Conservation (phyloP, 2,888 invertebrate species). For the Carterocephalus palaemon region DNA sequence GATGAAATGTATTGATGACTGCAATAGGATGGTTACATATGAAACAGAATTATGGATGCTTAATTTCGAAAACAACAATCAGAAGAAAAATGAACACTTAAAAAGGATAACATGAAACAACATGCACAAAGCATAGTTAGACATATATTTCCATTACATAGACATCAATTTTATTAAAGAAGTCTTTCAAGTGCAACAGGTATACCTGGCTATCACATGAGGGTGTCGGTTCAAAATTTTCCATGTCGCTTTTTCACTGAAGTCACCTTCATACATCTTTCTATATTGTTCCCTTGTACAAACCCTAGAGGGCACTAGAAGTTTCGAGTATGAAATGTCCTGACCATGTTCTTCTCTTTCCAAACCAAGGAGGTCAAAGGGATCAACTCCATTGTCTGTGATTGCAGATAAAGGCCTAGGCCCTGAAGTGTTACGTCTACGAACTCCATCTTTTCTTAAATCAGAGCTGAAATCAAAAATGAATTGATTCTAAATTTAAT, state of each 20-base stretch:
- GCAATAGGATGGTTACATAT: not conserved
- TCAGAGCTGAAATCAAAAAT: conserved; percentile 64
- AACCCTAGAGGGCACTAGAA: conserved; percentile 85
- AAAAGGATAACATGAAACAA: conserved; percentile 31
- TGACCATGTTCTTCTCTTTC: conserved; percentile 91
- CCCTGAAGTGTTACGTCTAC: conserved; percentile 89
- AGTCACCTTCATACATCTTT: conserved; percentile 71
- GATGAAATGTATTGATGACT: conserved; percentile 8
- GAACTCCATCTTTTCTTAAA: conserved; percentile 83
- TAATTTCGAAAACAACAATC: conserved; percentile 10
- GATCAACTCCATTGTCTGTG: conserved; percentile 89
- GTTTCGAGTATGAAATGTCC: conserved; percentile 93
- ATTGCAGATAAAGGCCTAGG: conserved; percentile 90
- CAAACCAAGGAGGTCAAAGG: conserved; percentile 90
- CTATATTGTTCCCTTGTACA: conserved; percentile 67
- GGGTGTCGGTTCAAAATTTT: conserved; percentile 68
- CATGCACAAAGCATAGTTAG: conserved; percentile 34
- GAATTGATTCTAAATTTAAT: not conserved
- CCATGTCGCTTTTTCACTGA: conserved; percentile 64
- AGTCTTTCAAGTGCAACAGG: conserved; percentile 13
- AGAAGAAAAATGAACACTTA: conserved; percentile 25
- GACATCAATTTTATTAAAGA: conserved; percentile 8
- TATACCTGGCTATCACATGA: conserved; percentile 80
- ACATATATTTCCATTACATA: conserved; percentile 17
- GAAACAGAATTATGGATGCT: conserved; percentile 2